Base-by-base conservation (phyloP, 2,113 vertebrate genomes). In the Cettia cetti region DNA sequence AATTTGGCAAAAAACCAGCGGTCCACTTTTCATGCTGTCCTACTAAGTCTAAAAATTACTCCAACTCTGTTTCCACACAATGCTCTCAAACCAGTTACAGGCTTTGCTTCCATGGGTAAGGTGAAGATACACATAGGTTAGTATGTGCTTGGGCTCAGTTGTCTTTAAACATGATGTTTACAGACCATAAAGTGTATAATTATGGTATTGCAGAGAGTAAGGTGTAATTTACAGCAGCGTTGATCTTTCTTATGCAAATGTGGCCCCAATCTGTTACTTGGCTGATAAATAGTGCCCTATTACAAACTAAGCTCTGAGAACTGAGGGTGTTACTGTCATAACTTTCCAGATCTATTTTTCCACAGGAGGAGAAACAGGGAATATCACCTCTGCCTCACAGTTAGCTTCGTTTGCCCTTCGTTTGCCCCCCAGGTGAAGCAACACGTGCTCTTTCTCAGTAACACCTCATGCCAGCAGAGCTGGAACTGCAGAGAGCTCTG, bases 181-280 rank as follows among this genome's bases (percentile, higher is more conserved):
- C 66, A 87, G 27, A 40, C 19, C 22, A 24, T 6, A 21, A 86
- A 16, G 65, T 44, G 61, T 89, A 47, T 91, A 94, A 94, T 91
- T 92, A 91, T 5, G 39, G 45, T 49, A 77, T 53, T 85, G 70
- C 81, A 90, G 78, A 71, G 9, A 68, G 57, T 30, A 85, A 89
- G 89, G 72, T 28, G 49, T 33, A 57, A 95, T 68, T 71, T 76
- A 26, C 66, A 53, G 33, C 8, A 23, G 19, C 47, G 49, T 7
- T 60, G 27, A 13, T 69, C 54, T 92, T 91, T 90, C 40, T 61
- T 52, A 93, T 74, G 93, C 64, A 96, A 91, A 90, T 65, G 65
- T 83, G 71, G 54, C 64, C 78, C 75, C 54, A 88, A 83, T 95
- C 15, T 54, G 71, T 72, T 63, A 70, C 33, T 81, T 47, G 61